Evolutionary conservation across 35 echinoderm and acorn worm species (phyloP).

Genomic region (Ptychodera flava): DNA sequence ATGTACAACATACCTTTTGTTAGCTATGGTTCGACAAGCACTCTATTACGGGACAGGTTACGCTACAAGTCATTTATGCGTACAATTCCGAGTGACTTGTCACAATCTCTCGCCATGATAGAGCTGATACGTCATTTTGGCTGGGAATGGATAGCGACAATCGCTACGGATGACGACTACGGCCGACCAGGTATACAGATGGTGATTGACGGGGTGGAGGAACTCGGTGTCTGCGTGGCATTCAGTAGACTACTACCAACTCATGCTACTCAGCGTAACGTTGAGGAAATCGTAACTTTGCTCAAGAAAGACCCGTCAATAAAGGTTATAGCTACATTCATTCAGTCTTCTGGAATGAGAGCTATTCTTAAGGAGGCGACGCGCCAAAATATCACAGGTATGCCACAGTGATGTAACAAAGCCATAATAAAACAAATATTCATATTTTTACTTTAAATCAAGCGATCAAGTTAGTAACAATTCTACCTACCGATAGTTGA

Average conservation of each 20-base stretch:
- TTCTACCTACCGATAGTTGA: too few species aligned
- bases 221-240: constrained; percentile 44
- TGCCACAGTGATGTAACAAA: too few species aligned
- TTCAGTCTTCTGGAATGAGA: neutral
- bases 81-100: constrained; percentile 51
- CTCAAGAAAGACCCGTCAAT: neutral
- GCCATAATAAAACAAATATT: too few species aligned
- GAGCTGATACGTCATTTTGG: constrained; percentile 37
- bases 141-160: constrained; percentile 67
- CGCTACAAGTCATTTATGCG: constrained; percentile 56
- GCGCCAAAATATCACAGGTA: neutral
- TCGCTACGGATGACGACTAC: constrained; percentile 59
- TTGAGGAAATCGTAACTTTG: neutral
- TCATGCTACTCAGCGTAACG: neutral
- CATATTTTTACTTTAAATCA: too few species aligned
- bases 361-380: neutral
- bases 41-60: constrained; percentile 42
- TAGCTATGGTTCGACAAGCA: constrained; percentile 57
- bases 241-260: constrained; percentile 12
- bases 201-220: constrained; percentile 26
- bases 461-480: too few species aligned
- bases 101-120: constrained; percentile 42
- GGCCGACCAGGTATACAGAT: constrained; percentile 36
- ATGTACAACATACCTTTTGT: constrained; percentile 31
- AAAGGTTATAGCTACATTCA: neutral